Conservation (phyloP, 2,888 invertebrate species). For the Phyllotreta striolata region DNA sequence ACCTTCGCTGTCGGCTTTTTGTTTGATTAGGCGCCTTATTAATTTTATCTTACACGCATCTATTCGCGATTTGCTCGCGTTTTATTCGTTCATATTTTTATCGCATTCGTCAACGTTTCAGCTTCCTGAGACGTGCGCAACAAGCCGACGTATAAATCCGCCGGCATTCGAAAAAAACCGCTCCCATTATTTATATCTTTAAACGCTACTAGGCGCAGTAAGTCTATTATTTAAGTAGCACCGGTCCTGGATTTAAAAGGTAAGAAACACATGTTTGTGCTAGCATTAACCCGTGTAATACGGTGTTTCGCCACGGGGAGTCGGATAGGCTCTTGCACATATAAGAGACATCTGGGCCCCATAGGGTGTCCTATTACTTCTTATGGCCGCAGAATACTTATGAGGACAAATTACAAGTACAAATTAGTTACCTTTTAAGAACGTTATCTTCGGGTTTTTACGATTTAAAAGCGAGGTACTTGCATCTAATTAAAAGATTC, state of each 20-base stretch:
- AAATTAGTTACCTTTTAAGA: slow-evolving; percentile 22
- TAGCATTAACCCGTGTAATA: slow-evolving; percentile 53
- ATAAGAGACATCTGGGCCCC: slow-evolving; percentile 52
- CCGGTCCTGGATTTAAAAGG: slow-evolving; percentile 31
- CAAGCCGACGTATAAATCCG: no score
- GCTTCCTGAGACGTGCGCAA: no score
- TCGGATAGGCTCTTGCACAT: slow-evolving; percentile 41
- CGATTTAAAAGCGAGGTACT: neutral
- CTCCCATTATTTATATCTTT: slow-evolving; percentile 8
- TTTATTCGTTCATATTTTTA: no score
- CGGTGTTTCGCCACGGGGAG: slow-evolving; percentile 54
- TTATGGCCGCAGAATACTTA: slow-evolving; percentile 24
- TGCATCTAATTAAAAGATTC: neutral
- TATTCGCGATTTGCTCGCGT: neutral
- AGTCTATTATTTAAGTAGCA: slow-evolving; percentile 21
- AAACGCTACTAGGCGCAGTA: no score
- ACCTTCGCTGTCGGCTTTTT: no score
- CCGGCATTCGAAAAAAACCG: neutral
- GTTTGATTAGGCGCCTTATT: no score
- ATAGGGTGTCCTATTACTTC: slow-evolving; percentile 45
- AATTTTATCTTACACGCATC: neutral
- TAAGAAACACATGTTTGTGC: slow-evolving; percentile 51
- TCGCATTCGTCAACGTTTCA: no score
- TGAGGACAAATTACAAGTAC: slow-evolving; percentile 31
- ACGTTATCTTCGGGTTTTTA: neutral